Base-by-base conservation (phyloP, 2,888 invertebrate species). In the Drosophila pegasa region DNA sequence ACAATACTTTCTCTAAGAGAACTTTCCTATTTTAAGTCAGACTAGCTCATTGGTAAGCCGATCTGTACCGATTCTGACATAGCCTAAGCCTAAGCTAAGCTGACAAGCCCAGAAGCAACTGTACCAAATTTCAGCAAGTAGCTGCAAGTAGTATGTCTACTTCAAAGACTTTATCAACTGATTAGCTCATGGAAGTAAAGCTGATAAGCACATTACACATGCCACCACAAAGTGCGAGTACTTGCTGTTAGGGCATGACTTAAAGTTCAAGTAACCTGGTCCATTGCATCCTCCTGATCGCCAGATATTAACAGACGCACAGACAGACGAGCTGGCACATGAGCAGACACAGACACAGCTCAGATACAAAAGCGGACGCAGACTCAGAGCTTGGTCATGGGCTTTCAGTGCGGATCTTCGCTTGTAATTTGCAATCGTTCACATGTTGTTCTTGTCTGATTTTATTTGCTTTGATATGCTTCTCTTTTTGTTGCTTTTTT, bases 401-500 rank as follows among this genome's bases (percentile, higher is more conserved):
- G 27, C 35, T 57, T 50, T 51, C 68, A 52, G 47, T 60, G 60
- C 35, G 61, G 50, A 72, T 69, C 77, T 71, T 43, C 52, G 62
- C 80, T 87, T 85, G 82, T 86, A 85, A 85, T 87, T 87, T 86
- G 87, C 87, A 87, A 87, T 86, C 82, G 86, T 85, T 87, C 87
- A 86, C 80, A 85, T 82, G 85, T 76, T 86, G 77, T 78, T 85
- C 83, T 78, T 85, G 85, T 82, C 80, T 80, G 82, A 78, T 85
- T 82, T 80, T 85, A 75, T 85, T 87, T 82, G 74, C 72, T 79
- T 74, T 81, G 76, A 78, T 75, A 76, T 81, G 66, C n/a, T 70
- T 18, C 33, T 41, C n/a, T 14, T 29, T 27, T 33, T n/a, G n/a
- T 55, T 55, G 47, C 48, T 43, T 37, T 40, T 20, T 52, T 40